Evolutionary conservation across 53 echinoderm and acorn worm species (phyloP).

Genomic region (Patiria pectinifera): DNA sequence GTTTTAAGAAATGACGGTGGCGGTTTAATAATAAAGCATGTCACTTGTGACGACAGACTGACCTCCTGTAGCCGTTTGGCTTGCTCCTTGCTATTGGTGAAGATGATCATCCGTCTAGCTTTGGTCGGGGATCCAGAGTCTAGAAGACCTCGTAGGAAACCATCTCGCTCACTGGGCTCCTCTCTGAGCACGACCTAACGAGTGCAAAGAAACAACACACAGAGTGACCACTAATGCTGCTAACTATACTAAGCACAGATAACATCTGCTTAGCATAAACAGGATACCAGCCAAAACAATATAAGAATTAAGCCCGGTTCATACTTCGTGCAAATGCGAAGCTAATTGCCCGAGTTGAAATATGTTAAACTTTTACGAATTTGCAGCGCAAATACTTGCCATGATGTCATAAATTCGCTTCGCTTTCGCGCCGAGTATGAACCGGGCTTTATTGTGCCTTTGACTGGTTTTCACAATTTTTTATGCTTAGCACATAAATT

Average conservation of each 20-base stretch:
- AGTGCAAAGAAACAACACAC: background rate
- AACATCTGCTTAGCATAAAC: background rate
- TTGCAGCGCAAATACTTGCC: no score
- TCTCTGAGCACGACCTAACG: slow-evolving; percentile 46
- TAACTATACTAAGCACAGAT: background rate
- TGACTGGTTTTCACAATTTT: no score
- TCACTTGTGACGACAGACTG: background rate
- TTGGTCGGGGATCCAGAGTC: slow-evolving; percentile 26
- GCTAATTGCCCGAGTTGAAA: no score
- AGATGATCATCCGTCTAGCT: slow-evolving; percentile 37
- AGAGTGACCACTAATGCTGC: background rate
- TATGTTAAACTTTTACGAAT: no score
- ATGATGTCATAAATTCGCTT: no score
- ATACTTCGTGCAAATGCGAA: no score
- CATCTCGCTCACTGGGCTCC: slow-evolving; percentile 36
- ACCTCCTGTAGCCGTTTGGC: slow-evolving; percentile 67
- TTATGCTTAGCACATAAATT: no score
- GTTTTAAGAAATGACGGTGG: background rate
- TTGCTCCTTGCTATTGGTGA: slow-evolving; percentile 59
- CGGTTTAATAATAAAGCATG: background rate
- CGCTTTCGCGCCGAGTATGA: no score
- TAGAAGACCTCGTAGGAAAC: slow-evolving; percentile 35
- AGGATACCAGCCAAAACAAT: no score
- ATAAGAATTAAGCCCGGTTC: no score
- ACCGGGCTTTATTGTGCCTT: no score